Base-by-base conservation (phyloP, 2,113 vertebrate species). In the Notothenia rossii region DNA sequence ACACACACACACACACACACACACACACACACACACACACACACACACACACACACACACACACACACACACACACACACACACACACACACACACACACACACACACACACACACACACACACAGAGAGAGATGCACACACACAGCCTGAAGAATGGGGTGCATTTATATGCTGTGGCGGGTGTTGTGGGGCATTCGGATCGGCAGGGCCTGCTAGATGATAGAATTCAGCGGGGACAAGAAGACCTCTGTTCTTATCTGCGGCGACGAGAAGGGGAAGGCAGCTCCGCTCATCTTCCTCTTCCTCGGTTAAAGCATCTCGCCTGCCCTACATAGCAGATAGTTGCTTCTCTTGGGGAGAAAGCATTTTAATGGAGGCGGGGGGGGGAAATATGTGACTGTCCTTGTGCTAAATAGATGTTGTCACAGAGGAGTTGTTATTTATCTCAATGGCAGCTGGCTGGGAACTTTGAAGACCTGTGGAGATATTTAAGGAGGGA, bases 201-300 rank as follows among this genome's bases (percentile, higher is more conserved):
- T 92, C 84, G 54, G 79, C 90, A 83, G 90, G 86, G 75, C 82
- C 87, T 83, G 88, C 71, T 83, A 88, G 92, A 94, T 93, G 92
- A 90, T 91, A 90, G 93, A 94, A 95, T 93, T 94, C 92, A 93
- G 83, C 72, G 36, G 91, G 92, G 92, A 96, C 95, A 95, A 95
- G 93, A 92, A 91, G 92, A 90, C 91, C 94, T 93, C 93, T 96
- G 95, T 96, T 94, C 93, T 92, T 89, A 91, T 93, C 91, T 89
- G 86, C 40, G 15, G 64, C 62, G 65, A 74, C 29, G 76, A 83
- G 79, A 84, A 88, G 62, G 67, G 77, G 79, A 83, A 83, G 85
- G 84, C 75, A 56, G 70, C 56, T 69, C 76, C 2, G 58, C 81
- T 86, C 77, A 65, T 61, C 79, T 69, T 29, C 65, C 86, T 72